Evolutionary conservation across 64 coral and sea anemone species (phyloP), one percentile per base, ranked within the genome.

Genomic region (Astreopora myriophthalma): DNA sequence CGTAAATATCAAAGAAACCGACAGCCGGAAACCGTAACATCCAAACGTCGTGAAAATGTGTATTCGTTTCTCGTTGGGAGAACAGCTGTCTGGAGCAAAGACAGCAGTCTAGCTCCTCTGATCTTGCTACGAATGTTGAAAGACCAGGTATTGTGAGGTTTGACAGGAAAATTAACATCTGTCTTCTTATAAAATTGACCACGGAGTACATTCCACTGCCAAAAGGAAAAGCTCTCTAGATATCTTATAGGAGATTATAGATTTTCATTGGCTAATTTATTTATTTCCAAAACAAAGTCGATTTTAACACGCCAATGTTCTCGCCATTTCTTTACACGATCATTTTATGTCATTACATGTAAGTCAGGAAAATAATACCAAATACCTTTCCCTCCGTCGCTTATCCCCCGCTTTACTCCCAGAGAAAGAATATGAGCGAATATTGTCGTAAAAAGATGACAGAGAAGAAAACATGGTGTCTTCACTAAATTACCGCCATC

Each of bases 361-460:
- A 23, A 25, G 3, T 8, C 10, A 37, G 61, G 8, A 83, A 60
- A n/a, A 37, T 83, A 39, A 4, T 0, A 14, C 11, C 13, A 33
- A 64, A 63, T 83, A 83, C 79, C 79, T 83, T 36, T 83, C 79
- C 20, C 79, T 83, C 64, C 34, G 79, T 25, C 79, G 17, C 61
- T 83, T 83, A 35, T 83, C 79, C 19, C 79, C 79, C 38, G 79
- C 31, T 64, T 83, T 83, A 1, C 57, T 83, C 20, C 79, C 79
- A 83, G 79, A 36, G 32, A 60, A 10, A 83, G 79, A 83, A 64
- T 64, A 83, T 0, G 79, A 83, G 32, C 79, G 79, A 64, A 83
- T 83, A 83, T 83, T 83, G 20, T 83, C 79, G 37, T 83, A 83
- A 38, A 83, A 64, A 83, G 79, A 83, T n/a, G 79, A 83, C 38